phyloP scores from a whole-genome alignment of 2,888 invertebrate genomes.

The Labia minor region DNA sequence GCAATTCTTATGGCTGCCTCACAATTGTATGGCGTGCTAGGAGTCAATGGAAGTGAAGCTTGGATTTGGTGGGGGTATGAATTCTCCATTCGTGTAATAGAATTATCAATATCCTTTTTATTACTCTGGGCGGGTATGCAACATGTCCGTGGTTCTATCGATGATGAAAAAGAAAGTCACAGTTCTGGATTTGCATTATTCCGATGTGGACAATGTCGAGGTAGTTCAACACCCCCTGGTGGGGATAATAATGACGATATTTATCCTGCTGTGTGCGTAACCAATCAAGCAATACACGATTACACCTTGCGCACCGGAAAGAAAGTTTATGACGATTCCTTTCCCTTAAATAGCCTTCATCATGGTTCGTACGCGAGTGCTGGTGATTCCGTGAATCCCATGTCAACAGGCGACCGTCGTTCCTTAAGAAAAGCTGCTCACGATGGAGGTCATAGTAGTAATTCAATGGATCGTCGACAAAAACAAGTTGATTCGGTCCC shows the following conservation, averaged over 20 bases:
- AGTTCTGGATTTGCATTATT: slow-evolving; percentile 58
- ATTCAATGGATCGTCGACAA: not conserved
- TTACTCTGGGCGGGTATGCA: slow-evolving; percentile 79
- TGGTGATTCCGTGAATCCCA: slow-evolving; percentile 22
- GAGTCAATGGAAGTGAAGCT: slow-evolving; percentile 40
- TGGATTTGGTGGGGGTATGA: slow-evolving; percentile 93
- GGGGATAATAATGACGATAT: slow-evolving; percentile 55
- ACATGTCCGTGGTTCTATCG: slow-evolving; percentile 46
- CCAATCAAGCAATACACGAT: slow-evolving; percentile 74
- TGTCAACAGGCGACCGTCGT: slow-evolving; percentile 24
- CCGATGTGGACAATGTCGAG: slow-evolving; percentile 46
- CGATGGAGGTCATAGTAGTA: slow-evolving; percentile 13
- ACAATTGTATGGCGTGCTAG: slow-evolving; percentile 71
- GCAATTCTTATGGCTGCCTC: slow-evolving; percentile 73
- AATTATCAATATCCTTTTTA: slow-evolving; percentile 75
- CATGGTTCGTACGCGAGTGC: slow-evolving; percentile 20
- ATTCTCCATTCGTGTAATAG: slow-evolving; percentile 70
- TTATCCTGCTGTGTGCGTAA: slow-evolving; percentile 75
- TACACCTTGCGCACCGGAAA: slow-evolving; percentile 69
- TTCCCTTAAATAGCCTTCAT: slow-evolving; percentile 43
- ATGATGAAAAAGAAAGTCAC: slow-evolving; percentile 52
- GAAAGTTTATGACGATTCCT: slow-evolving; percentile 60
- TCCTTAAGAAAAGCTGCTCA: slow-evolving; percentile 23
- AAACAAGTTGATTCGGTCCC: not conserved
- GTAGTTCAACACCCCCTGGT: slow-evolving; percentile 34